phyloP scores from a whole-genome alignment of 2,888 invertebrate genomes.

The Ormia ochracea region DNA sequence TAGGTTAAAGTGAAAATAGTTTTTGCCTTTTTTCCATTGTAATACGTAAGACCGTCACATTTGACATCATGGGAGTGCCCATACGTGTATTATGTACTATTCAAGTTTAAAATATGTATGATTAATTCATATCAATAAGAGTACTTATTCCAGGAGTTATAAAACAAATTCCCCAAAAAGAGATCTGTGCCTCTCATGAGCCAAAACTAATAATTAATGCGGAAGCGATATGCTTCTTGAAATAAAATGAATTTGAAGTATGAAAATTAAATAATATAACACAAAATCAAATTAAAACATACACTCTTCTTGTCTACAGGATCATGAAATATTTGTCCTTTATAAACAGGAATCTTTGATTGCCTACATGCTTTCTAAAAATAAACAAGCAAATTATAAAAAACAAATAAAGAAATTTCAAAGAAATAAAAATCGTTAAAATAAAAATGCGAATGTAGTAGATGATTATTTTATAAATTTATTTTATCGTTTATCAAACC shows the following conservation, averaged over 20 bases:
- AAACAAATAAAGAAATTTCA: conserved; percentile 22
- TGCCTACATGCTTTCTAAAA: conserved; percentile 74
- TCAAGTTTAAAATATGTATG: too few species aligned
- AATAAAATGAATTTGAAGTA: background rate
- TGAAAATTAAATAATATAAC: background rate
- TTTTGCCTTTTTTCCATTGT: too few species aligned
- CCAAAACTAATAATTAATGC: too few species aligned
- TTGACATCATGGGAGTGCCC: too few species aligned
- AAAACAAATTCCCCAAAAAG: too few species aligned
- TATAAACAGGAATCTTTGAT: conserved; percentile 71
- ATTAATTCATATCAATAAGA: too few species aligned
- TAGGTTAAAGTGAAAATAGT: too few species aligned
- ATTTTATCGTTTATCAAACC: conserved; percentile 64
- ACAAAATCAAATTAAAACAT: conserved; percentile 57
- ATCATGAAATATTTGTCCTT: conserved; percentile 59
- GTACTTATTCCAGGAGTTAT: too few species aligned
- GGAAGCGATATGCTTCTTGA: too few species aligned
- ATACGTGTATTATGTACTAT: too few species aligned
- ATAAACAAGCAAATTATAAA: conserved; percentile 57
- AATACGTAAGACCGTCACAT: too few species aligned
- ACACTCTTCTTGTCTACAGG: conserved; percentile 67
- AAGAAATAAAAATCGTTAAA: background rate
- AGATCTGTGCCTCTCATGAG: too few species aligned
- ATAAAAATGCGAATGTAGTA: background rate
- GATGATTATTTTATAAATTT: background rate